Evolutionary conservation across 1,140 invertebrate genomes (phyloP), one percentile per base, ranked within the genome.

Genomic region (Drosophila ambigua): DNA sequence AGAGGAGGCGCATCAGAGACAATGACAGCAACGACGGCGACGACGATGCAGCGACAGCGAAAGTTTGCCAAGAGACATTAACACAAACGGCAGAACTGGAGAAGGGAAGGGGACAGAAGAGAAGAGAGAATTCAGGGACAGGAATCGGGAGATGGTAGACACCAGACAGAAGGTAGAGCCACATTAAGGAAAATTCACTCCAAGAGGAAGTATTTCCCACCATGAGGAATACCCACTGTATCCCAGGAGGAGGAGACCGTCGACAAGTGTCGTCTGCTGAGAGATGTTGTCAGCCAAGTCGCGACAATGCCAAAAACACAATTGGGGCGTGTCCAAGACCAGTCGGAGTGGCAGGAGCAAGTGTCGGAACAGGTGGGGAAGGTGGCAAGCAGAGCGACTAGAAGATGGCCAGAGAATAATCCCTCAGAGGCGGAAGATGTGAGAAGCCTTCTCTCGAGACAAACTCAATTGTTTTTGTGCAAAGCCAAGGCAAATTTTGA

Each of bases 291-390:
- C 79, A 83, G 66, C 71, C 73, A 85, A 73, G 72, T 74, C 82
- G 82, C 79, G 78, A 85, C 82, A 85, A 85, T 87, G 83, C 82
- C 82, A 82, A 85, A 87, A 85, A 85, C 82, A 85, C 82, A 87
- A 85, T 85, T 85, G 82, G 79, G 82, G 82, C 82, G 82, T 85
- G 82, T 81, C 81, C 82, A 54, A 50, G 50, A 67, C 55, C 66
- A 39, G 35, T 13, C 11, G 35, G 8, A 58, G 53, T 41, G 15
- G 53, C 26, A 44, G 20, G 26, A 28, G 54, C 23, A 26, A 43
- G 24, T n/a, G 35, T 35, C 9, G 3, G 15, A 15, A 20, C 8
- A 20, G 28, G 3, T 28, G 4, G 44, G n/a, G 31, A 57, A 64
- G 65, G 44, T 60, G 16, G 51, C 6, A 24, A 16, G 4, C 15